Evolutionary conservation across 1,140 invertebrate genomes (phyloP).

Genomic region (Anoplophora glabripennis): DNA sequence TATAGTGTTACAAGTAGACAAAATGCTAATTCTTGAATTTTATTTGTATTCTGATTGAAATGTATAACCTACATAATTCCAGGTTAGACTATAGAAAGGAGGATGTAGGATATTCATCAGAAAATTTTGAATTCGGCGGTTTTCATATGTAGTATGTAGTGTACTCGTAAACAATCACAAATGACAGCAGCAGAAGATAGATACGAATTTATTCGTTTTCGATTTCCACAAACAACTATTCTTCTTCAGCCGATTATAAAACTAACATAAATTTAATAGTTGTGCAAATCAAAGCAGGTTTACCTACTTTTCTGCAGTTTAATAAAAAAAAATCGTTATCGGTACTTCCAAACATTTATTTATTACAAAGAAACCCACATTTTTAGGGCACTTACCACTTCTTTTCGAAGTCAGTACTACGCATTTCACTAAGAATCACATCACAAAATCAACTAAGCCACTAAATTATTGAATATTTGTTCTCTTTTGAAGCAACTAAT

Average conservation of each 20-base stretch:
- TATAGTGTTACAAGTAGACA: too few species aligned
- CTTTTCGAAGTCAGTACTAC: neutral
- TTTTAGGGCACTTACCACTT: neutral
- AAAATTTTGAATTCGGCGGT: conserved; percentile 40
- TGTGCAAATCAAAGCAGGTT: neutral
- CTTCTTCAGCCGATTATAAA: too few species aligned
- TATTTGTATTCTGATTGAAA: neutral
- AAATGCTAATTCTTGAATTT: neutral
- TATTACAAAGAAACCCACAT: conserved; percentile 15
- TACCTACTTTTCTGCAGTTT: conserved; percentile 1
- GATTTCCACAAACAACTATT: too few species aligned
- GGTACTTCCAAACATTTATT: conserved; percentile 2
- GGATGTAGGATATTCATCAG: neutral
- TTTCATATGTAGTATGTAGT: conserved; percentile 34
- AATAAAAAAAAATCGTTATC: conserved; percentile 16
- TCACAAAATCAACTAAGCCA: conserved; percentile 24
- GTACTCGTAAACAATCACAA: conserved; percentile 45
- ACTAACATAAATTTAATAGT: neutral
- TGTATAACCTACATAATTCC: neutral
- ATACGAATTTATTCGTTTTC: conserved; percentile 16
- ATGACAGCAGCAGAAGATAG: conserved; percentile 32
- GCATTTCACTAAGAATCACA: conserved; percentile 25
- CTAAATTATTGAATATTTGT: conserved; percentile 26
- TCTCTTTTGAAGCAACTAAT: conserved; percentile 38
- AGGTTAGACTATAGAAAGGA: neutral